A percentile compares a stretch with the other conserved stretches of the same genome.
phyloP scores from a whole-genome alignment of 2,888 invertebrate species.

The Cepaea hortensis region DNA sequence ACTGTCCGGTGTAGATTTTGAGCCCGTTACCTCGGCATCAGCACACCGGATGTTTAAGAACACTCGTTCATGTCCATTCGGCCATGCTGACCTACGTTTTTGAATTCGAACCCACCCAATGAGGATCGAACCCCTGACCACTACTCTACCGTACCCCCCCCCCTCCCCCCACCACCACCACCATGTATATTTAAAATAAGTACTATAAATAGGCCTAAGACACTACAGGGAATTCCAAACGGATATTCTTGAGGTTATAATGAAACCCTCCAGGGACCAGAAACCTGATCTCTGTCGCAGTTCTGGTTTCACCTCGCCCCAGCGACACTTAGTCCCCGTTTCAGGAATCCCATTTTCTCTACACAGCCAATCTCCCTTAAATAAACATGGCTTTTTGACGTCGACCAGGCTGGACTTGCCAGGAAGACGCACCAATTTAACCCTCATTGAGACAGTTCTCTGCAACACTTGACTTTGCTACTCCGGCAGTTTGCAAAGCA shows the following conservation, averaged over 20 bases:
- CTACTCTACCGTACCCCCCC: too few species aligned
- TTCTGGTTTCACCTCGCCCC: background rate
- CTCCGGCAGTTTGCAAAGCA: conserved; percentile 16
- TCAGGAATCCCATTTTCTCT: conserved; percentile 4
- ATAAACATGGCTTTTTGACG: conserved; percentile 25
- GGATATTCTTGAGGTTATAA: background rate
- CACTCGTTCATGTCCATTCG: too few species aligned
- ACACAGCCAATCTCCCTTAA: conserved; percentile 16
- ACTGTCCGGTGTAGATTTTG: too few species aligned
- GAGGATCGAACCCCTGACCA: too few species aligned
- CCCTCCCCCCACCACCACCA: too few species aligned
- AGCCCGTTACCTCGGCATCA: too few species aligned
- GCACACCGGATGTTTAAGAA: too few species aligned
- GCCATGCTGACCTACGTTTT: too few species aligned
- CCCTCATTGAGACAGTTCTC: conserved; percentile 7
- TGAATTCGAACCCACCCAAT: too few species aligned
- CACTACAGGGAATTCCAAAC: too few species aligned
- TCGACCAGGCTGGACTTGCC: background rate
- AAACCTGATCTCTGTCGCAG: background rate
- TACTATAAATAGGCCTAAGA: too few species aligned
- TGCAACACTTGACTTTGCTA: conserved; percentile 36
- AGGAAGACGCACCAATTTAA: conserved; percentile 11
- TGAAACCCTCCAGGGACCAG: background rate
- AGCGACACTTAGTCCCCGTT: background rate
- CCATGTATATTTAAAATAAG: too few species aligned